Conservation (phyloP, 1,140 invertebrate species). For the Pissodes strobi region DNA sequence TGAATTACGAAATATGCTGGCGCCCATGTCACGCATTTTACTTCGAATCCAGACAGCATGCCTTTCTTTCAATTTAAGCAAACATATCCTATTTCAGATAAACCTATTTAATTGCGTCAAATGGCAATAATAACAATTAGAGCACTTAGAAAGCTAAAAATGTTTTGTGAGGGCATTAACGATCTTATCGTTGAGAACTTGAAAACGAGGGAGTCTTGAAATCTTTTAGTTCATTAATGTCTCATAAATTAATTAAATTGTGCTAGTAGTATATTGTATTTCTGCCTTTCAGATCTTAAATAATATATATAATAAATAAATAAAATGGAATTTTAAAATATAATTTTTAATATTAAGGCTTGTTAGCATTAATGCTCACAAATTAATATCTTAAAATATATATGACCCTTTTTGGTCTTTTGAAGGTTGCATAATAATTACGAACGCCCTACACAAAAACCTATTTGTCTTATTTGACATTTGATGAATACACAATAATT, state of each 20-base stretch:
- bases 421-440: no score
- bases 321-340: no score
- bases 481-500: no score
- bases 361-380: no score
- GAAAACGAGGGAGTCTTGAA: background rate
- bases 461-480: no score
- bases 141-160: slow-evolving; percentile 15
- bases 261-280: background rate
- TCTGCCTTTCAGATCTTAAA: no score
- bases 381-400: no score
- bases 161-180: slow-evolving; percentile 11
- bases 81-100: slow-evolving; percentile 10
- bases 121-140: slow-evolving; percentile 19
- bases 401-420: no score
- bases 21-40: slow-evolving; percentile 13
- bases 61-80: slow-evolving; percentile 12
- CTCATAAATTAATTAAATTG: slow-evolving; percentile 13
- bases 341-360: no score
- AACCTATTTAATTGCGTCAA: slow-evolving; percentile 16
- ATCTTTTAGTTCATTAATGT: slow-evolving; percentile 11
- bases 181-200: background rate
- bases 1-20: slow-evolving; percentile 8
- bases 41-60: slow-evolving; percentile 12
- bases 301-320: no score
- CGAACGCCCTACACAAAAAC: no score